Evolutionary conservation across 2,113 vertebrate species (phyloP), one percentile per base, ranked within the genome.

Genomic region (Melospiza melodia): DNA sequence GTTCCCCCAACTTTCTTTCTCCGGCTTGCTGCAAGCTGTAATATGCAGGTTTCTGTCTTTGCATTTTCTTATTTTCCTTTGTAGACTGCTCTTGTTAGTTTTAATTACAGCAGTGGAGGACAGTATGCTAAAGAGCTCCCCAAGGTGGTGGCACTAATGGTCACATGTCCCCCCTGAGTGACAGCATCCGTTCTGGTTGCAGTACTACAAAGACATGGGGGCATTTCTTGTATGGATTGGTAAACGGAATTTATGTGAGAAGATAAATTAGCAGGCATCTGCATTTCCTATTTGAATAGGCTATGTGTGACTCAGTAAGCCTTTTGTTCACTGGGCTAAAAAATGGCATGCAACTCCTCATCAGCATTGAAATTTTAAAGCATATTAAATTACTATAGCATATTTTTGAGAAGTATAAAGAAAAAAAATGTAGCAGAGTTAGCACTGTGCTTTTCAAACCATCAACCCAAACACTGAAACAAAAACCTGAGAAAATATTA

Each of bases 261-360:
- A 96, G 95, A 96, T 93, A 96, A 96, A 97, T 96, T 97, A 96
- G 92, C 94, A 97, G 85, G 94, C 96, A 95, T 94, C 96, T 96
- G 96, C 52, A 35, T 95, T 97, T 97, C 75, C 72, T 94, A 69
- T 95, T 94, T 96, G 93, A 96, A 96, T 94, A 96, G 93, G 72
- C 94, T 97, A 77, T 93, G 93, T 96, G 95, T 96, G 95, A 96
- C 93, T 97, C 93, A 97, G 95, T 96, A 93, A 95, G 93, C 88
- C 93, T 97, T 97, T 96, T 96, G 94, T 96, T 96, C 82, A 80
- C 90, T 92, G 83, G 94, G 90, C 93, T 96, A 97, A 97, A 96
- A 95, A 90, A 88, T 88, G 95, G 83, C 92, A 92, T 78, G 69
- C 93, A 89, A 84, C 92, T 94, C 92, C 90, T 90, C 95, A 86